These are phyloP conservation scores for Burhinus oedicnemus DNA, from an alignment of 2,113 vertebrate genomes.

Conservation along the genomic window DNA sequence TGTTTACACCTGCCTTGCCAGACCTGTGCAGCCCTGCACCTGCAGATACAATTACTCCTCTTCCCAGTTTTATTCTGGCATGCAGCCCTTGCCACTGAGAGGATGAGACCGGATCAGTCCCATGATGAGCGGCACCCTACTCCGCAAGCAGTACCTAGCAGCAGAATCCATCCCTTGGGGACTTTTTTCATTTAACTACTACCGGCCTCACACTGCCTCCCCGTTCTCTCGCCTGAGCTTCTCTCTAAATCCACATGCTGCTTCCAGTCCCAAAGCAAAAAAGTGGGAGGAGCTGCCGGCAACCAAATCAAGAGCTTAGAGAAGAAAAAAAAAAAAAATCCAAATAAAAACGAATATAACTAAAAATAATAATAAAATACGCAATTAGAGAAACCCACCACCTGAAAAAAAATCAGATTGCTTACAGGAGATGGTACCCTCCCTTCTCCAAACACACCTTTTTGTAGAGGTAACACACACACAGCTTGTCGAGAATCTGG, in stretches of 20 bases:
- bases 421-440: not conserved
- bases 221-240: rapidly evolving
- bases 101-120: not conserved
- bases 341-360: not conserved
- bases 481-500: constrained; percentile 60
- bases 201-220: not conserved
- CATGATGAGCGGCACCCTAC: not conserved
- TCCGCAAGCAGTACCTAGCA: not conserved
- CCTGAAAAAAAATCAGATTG: not conserved
- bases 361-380: not conserved
- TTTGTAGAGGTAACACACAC: constrained; percentile 20
- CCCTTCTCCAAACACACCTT: constrained; percentile 36
- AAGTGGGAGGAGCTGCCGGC: not conserved
- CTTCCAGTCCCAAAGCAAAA: not conserved
- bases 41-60: not conserved
- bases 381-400: not conserved
- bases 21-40: not conserved
- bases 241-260: not conserved
- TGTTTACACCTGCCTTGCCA: not conserved
- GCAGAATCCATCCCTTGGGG: not conserved
- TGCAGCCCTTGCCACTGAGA: not conserved
- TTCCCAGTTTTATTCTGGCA: not conserved
- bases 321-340: not conserved
- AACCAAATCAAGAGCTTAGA: not conserved
- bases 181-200: not conserved